phyloP scores from a whole-genome alignment of 2,113 vertebrate genomes.

The Cygnus buccinator region DNA sequence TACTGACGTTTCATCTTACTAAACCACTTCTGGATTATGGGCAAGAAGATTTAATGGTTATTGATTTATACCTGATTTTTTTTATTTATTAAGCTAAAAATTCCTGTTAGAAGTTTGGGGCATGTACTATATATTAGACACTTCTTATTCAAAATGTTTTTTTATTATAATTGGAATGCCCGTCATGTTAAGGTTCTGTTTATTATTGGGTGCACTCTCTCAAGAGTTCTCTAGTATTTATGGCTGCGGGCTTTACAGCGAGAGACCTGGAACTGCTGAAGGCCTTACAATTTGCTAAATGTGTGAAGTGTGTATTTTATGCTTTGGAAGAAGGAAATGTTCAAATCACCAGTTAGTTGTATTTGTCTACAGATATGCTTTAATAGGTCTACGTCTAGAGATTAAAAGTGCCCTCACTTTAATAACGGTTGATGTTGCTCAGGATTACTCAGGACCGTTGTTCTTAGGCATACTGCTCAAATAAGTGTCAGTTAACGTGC shows the following conservation, averaged over 20 bases:
- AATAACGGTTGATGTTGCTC: not conserved
- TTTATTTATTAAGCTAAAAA: not conserved
- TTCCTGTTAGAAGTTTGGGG: not conserved
- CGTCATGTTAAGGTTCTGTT: not conserved
- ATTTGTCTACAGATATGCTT: not conserved
- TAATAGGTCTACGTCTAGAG: not conserved
- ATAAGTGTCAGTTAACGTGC: not conserved
- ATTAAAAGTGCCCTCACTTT: not conserved
- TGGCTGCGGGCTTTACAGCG: not conserved
- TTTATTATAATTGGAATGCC: not conserved
- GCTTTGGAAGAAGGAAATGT: not conserved
- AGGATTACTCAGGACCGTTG: not conserved
- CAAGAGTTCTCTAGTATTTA: not conserved
- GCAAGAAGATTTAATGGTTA: not conserved
- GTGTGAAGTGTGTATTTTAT: not conserved
- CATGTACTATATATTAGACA: not conserved
- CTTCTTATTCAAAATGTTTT: not conserved
- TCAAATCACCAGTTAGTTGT: not conserved
- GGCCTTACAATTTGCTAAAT: not conserved
- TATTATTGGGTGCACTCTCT: not conserved
- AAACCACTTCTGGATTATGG: not conserved
- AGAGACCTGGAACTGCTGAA: not conserved
- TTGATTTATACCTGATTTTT: not conserved
- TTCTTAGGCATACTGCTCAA: not conserved
- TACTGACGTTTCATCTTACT: not conserved